phyloP scores from a whole-genome alignment of 2,797 vertebrate species.

The Emys orbicularis region DNA sequence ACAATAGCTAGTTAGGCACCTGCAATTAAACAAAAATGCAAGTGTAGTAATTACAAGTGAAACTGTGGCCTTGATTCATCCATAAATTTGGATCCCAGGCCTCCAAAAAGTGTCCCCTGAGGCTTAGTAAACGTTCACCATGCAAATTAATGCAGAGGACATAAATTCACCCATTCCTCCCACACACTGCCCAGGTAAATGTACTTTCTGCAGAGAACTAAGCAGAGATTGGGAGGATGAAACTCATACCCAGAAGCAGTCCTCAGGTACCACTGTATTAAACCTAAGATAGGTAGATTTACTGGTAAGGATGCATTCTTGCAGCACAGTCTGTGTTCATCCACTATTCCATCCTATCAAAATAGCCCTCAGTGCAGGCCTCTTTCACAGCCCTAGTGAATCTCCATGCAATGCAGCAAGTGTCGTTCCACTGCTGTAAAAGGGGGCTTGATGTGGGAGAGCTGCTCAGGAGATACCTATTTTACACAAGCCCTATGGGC shows the following conservation, averaged over 20 bases:
- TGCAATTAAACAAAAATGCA: neutral
- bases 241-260: neutral
- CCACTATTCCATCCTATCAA: neutral
- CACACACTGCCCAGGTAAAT: neutral
- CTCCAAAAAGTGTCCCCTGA: neutral
- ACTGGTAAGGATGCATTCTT: accelerated
- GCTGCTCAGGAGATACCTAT: neutral
- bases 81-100: neutral
- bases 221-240: neutral
- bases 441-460: neutral
- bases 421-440: neutral
- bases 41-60: neutral
- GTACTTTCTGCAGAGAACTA: neutral
- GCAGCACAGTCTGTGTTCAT: neutral
- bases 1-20: neutral
- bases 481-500: neutral
- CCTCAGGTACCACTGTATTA: neutral
- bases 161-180: neutral
- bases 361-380: neutral
- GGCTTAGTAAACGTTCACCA: neutral
- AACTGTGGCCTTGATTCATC: neutral
- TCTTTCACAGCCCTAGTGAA: neutral
- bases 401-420: neutral
- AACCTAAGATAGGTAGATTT: neutral
- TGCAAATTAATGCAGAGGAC: neutral